A percentile compares a stretch with the other conserved stretches of the same genome.
phyloP scores from a whole-genome alignment of 2,888 invertebrate species.

The Rhingia rostrata region DNA sequence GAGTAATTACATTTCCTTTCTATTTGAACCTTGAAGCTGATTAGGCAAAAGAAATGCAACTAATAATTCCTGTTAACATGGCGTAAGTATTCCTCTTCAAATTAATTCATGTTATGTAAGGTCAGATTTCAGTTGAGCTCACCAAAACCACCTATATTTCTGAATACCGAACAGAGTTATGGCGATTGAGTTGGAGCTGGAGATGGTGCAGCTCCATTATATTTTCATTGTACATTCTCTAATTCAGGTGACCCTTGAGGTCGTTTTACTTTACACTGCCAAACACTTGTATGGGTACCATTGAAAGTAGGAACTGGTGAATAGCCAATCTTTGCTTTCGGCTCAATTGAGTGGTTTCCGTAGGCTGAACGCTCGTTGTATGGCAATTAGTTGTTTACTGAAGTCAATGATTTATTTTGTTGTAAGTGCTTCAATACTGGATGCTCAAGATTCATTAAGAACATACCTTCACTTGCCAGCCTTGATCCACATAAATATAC shows the following conservation, averaged over 20 bases:
- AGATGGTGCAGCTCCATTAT: slow-evolving; percentile 28
- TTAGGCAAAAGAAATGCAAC: slow-evolving; percentile 38
- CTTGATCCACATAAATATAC: no score
- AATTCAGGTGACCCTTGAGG: slow-evolving; percentile 34
- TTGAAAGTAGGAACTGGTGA: slow-evolving; percentile 30
- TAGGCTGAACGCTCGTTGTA: slow-evolving; percentile 3
- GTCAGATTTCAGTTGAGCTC: slow-evolving; percentile 47
- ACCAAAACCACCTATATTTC: slow-evolving; percentile 17
- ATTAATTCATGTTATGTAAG: slow-evolving; percentile 37
- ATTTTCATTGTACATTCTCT: slow-evolving; percentile 40
- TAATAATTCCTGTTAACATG: slow-evolving; percentile 33
- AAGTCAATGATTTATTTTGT: no score
- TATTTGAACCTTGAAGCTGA: slow-evolving; percentile 36
- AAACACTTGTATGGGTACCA: slow-evolving; percentile 17
- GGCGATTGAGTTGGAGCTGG: no score
- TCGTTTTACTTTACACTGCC: slow-evolving; percentile 41
- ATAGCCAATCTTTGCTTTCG: slow-evolving; percentile 1
- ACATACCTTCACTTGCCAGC: no score
- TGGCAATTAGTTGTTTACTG: neutral
- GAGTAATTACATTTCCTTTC: slow-evolving; percentile 33
- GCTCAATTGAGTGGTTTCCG: neutral
- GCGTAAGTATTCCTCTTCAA: slow-evolving; percentile 27
- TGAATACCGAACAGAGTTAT: neutral
- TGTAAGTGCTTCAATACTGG: no score
- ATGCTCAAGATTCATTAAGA: no score